Percentiles rank a stretch among this genome's conserved stretches.
Conservation (phyloP, 2,797 vertebrate genomes). For the Sebastes paucispinis region DNA sequence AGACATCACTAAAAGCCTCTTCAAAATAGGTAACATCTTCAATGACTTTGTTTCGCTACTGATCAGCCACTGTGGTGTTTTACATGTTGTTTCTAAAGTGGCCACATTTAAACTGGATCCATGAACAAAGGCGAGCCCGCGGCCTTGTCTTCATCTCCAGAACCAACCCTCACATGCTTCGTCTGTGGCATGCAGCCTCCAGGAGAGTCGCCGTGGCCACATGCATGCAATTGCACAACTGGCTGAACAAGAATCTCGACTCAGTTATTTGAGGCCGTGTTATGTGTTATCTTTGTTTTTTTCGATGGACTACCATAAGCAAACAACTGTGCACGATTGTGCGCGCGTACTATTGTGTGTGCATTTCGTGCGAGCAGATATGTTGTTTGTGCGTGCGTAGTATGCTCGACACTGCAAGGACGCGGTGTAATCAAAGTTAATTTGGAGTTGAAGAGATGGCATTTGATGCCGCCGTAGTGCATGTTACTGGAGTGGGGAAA, state of each 20-base stretch:
- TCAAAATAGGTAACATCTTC: slow-evolving; percentile 25
- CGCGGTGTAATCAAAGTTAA: slow-evolving; percentile 13
- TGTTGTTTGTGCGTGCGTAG: not conserved
- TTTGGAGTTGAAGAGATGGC: slow-evolving; percentile 15
- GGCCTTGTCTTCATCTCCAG: slow-evolving; percentile 39
- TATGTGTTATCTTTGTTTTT: slow-evolving; percentile 28
- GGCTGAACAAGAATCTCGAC: slow-evolving; percentile 2
- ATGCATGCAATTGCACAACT: slow-evolving; percentile 30
- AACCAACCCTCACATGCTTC: slow-evolving; percentile 19
- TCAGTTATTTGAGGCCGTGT: slow-evolving; percentile 2
- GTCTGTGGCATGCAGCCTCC: slow-evolving; percentile 33
- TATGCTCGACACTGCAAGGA: slow-evolving; percentile 1
- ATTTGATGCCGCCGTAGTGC: slow-evolving; percentile 4
- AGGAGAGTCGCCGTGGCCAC: slow-evolving; percentile 22
- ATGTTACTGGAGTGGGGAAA: not conserved
- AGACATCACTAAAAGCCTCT: not conserved
- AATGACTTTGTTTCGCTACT: slow-evolving; percentile 19
- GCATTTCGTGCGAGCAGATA: not conserved
- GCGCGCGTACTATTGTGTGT: not conserved
- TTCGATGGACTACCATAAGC: not conserved
- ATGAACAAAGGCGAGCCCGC: slow-evolving; percentile 13
- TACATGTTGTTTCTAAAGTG: slow-evolving; percentile 25
- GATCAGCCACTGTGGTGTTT: slow-evolving; percentile 15
- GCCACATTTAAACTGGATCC: slow-evolving; percentile 30
- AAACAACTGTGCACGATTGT: not conserved